Evolutionary conservation across 2,888 invertebrate species (phyloP).

Genomic region (Onchidella celtica): DNA sequence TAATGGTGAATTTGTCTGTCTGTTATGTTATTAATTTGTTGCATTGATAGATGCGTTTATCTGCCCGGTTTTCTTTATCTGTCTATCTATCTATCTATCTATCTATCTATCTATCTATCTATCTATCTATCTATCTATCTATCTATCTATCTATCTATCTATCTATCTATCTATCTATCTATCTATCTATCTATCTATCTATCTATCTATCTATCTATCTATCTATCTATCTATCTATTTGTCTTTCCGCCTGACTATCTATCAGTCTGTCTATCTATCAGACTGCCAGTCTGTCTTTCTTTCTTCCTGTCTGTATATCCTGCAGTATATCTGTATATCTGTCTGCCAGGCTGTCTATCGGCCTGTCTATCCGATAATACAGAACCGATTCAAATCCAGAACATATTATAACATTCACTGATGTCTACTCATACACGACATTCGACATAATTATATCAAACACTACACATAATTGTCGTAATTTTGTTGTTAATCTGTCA

Average conservation of each 20-base stretch:
- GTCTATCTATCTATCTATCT: neutral
- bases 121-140: no score
- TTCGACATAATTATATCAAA: no score
- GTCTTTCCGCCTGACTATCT: neutral
- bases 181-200: neutral
- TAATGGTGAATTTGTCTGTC: no score
- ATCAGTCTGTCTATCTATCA: neutral
- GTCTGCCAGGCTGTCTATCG: neutral
- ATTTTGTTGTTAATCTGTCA: no score
- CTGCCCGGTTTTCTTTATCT: neutral
- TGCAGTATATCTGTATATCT: neutral
- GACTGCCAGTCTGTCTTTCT: neutral
- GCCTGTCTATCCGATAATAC: neutral
- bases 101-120: neutral
- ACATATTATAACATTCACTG: no score
- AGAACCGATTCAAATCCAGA: no score
- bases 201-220: neutral
- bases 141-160: conserved; percentile 3
- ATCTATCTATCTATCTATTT: neutral
- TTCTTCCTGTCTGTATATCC: neutral
- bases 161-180: conserved; percentile 4
- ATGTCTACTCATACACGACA: no score
- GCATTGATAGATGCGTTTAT: no score
- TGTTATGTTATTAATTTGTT: no score
- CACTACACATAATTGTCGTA: no score